A percentile compares a stretch with the other conserved stretches of the same genome.
Conservation (phyloP, 2,888 invertebrate species). For the Camptogramma bilineatum region DNA sequence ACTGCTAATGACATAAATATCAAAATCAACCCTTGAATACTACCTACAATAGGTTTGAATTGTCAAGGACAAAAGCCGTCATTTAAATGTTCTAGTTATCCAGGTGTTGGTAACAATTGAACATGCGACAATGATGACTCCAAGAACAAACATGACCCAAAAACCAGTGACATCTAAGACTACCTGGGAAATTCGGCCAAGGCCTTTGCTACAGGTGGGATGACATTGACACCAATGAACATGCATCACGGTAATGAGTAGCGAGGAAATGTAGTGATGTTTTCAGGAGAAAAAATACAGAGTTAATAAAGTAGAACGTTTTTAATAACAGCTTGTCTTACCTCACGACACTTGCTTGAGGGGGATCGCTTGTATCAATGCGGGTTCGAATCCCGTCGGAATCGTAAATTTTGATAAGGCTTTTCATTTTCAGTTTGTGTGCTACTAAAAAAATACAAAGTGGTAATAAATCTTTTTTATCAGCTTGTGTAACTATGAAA, state of each 20-base stretch:
- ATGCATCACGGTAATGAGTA: conserved; percentile 1
- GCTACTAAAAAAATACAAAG: no score
- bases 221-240: conserved; percentile 2
- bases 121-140: neutral
- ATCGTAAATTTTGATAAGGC: no score
- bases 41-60: neutral
- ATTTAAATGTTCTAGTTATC: neutral
- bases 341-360: no score
- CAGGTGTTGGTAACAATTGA: neutral
- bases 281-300: neutral
- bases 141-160: conserved; percentile 5
- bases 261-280: neutral
- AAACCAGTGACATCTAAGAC: conserved; percentile 3
- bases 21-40: neutral
- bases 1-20: no score
- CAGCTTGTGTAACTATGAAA: no score
- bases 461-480: no score
- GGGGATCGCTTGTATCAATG: no score
- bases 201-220: conserved; percentile 1
- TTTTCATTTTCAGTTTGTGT: no score
- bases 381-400: no score
- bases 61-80: neutral
- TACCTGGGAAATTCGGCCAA: conserved; percentile 2
- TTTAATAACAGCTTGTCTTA: no score
- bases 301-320: neutral